Base-by-base conservation (phyloP, 2,888 invertebrate genomes). In the Camponotus fellah region DNA sequence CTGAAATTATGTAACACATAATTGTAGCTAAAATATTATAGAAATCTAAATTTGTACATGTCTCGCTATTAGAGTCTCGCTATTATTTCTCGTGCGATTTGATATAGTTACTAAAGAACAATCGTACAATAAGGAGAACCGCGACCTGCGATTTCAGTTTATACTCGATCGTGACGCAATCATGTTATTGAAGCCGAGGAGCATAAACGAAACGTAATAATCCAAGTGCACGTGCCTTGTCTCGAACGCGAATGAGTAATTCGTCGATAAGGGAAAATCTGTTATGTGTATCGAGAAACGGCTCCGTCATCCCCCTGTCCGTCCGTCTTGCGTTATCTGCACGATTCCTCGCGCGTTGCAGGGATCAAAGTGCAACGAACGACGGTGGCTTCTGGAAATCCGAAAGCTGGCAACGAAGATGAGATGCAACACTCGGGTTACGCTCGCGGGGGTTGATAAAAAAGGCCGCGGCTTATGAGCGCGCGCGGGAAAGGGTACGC, bases 321-420 rank as follows among this genome's bases (percentile, higher is more conserved):
- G 14, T 76, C 65, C 40, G 75, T 53, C 68, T 43, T 40, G 69
- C 62, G 75, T 86, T 89, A 89, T 89, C 89, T 72, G 60, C 37
- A 65, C 79, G 84, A 86, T 77, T 85, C 84, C 82, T 83, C 79
- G 49, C 77, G 82, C 83, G 86, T 71, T 65, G 81, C 85, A 80
- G 58, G 80, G 88, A 91, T 89, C 91, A 93, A 92, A 93, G 93
- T 92, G 90, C 93, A 92, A 91, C 87, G 91, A 90, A 91, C 92
- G 90, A 10, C 71, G 71, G 21, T 71, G 79, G 64, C 17, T 71
- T 66, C 56, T 79, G 86, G 88, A 89, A 91, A 91, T 91, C 91
- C 91, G 87, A 92, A 93, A 91, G 90, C 80, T 77, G 65, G 56
- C 86, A 81, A 34, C 46, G 46, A 46, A 46, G 53, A n/a, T 9